These are phyloP conservation scores for Bedellia somnulentella DNA, from an alignment of 2,888 invertebrate species.

Conservation along the genomic window DNA sequence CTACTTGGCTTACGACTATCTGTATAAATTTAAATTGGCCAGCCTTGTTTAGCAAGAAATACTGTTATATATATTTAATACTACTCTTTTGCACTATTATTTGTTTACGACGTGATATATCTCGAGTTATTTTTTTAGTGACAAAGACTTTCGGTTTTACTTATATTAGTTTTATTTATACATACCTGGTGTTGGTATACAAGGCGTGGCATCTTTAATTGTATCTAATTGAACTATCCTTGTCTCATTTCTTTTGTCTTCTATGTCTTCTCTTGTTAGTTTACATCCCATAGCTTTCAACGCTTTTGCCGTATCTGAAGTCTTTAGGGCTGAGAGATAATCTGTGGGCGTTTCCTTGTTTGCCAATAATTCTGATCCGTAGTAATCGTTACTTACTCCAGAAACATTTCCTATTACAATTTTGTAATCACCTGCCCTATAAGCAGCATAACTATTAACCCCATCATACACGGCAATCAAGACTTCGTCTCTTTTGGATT, in stretches of 20 bases:
- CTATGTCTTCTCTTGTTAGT: constrained; percentile 23
- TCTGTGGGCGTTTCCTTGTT: constrained; percentile 28
- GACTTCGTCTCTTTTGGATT: constrained; percentile 55
- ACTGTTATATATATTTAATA: too few species aligned
- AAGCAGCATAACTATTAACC: constrained; percentile 41
- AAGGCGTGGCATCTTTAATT: constrained; percentile 26
- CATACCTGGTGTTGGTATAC: constrained; percentile 32
- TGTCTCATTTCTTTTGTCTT: too few species aligned
- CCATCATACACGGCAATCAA: constrained; percentile 62
- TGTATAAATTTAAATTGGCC: too few species aligned
- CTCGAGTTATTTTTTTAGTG: too few species aligned
- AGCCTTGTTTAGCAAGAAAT: too few species aligned
- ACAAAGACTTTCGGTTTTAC: too few species aligned
- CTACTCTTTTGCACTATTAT: too few species aligned
- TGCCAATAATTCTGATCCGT: constrained; percentile 28
- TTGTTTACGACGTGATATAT: too few species aligned
- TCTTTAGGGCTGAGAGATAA: constrained; percentile 26
- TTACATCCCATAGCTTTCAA: constrained; percentile 28
- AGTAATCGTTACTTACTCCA: constrained; percentile 32
- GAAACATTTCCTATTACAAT: constrained; percentile 61
- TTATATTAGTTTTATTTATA: too few species aligned
- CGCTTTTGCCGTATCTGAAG: constrained; percentile 26
- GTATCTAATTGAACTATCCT: too few species aligned
- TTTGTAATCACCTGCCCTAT: constrained; percentile 66
- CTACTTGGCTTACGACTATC: too few species aligned